Evolutionary conservation across 92 coral and sea anemone genomes (phyloP), one percentile per base, ranked within the genome.

Genomic region (Siderastrea radians): DNA sequence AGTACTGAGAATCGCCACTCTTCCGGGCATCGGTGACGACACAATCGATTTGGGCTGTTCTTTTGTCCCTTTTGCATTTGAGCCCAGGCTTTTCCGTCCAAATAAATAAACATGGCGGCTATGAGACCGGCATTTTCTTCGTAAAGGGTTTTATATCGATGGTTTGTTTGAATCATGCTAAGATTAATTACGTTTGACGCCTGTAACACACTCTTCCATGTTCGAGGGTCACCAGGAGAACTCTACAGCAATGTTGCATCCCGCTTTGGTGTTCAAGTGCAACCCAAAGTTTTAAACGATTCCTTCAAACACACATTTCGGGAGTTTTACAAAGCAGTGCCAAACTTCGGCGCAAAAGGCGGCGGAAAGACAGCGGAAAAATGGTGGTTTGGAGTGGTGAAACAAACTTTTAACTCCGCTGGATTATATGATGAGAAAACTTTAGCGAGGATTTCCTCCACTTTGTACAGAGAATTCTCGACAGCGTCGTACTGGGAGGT

Each of bases 131-230:
- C 10, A 12, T 1, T 17, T 51, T 16, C 3, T n/a, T 15, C 8
- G 5, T 72, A 12, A 47, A 69, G 15, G 7, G 15, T 8, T 63
- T 15, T 62, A 15, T 17, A 3, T 47, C 60, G 4, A 8, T n/a
- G 46, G 55, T 19, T 6, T 13, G 6, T 14, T 14, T 26, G 10
- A 16, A 52, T 75, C 13, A 91, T 86, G 92, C 19, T 95, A n/a
- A 93, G 95, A 48, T 87, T 95, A 9, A 92, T 95, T 38, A 96
- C 99, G 7, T 87, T 97, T 65, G 99, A 97, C 78, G 99, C 88
- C 0, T 87, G 86, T 54, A 97, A 97, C 71, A 97, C 99, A 57
- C 86, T 95, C 44, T 83, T 97, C 16, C 94, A 73, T 88, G 97
- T 97, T 17, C 89, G 91, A 74, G 96, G 98, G 38, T 90, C 92